phyloP scores from a whole-genome alignment of 2,113 vertebrate species.

The Xyliphius kryptos region DNA sequence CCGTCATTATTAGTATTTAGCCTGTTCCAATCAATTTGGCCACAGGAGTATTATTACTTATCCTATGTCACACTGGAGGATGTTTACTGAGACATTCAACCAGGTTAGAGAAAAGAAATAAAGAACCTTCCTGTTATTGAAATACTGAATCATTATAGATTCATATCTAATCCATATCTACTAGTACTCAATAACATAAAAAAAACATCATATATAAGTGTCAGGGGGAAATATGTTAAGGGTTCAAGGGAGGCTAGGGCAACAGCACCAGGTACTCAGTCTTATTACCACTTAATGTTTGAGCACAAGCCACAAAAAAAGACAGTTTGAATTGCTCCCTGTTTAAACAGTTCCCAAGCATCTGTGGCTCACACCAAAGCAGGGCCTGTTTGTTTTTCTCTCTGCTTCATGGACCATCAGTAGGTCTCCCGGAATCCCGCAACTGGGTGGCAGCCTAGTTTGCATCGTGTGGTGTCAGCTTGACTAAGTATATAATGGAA shows the following conservation, averaged over 20 bases:
- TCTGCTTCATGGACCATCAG: constrained; percentile 38
- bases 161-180: no score
- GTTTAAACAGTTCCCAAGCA: constrained; percentile 47
- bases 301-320: constrained; percentile 41
- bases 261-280: constrained; percentile 33
- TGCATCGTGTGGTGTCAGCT: constrained; percentile 14
- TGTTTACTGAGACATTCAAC: no score
- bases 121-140: no score
- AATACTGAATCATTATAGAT: no score
- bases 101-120: no score
- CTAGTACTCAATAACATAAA: no score
- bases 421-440: constrained; percentile 35
- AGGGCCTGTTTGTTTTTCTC: constrained; percentile 47
- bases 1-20: no score
- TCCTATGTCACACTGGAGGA: no score
- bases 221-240: constrained; percentile 26
- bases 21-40: no score
- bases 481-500: not conserved
- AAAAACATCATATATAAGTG: constrained; percentile 13
- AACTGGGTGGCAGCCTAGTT: constrained; percentile 38
- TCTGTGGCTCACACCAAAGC: constrained; percentile 44
- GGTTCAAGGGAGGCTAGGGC: constrained; percentile 29
- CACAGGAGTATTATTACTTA: no score
- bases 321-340: constrained; percentile 43
- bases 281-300: constrained; percentile 46